Evolutionary conservation across 2,797 vertebrate species (phyloP).

Genomic region (Sibirionetta formosa): DNA sequence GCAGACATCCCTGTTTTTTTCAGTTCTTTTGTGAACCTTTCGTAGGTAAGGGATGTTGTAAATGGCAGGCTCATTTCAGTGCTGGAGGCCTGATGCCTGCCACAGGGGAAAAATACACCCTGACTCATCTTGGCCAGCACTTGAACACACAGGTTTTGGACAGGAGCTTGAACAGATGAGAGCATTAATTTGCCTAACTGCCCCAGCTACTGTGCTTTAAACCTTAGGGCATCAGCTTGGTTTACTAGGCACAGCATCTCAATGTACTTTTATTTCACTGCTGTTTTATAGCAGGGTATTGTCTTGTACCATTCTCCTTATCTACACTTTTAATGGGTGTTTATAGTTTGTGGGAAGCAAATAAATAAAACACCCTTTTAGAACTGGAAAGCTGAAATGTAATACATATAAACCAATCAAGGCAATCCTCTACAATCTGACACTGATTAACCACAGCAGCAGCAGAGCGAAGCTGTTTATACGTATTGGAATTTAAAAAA

Average conservation of each 20-base stretch:
- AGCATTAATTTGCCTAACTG: neutral
- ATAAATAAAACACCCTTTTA: constrained; percentile 58
- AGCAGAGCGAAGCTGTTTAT: neutral
- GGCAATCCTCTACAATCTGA: constrained; percentile 54
- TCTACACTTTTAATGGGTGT: constrained; percentile 49
- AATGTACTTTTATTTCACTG: constrained; percentile 27
- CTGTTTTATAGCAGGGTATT: constrained; percentile 24
- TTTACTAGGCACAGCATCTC: neutral
- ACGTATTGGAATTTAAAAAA: neutral
- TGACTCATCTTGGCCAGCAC: neutral
- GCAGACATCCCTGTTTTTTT: neutral
- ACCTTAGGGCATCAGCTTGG: neutral
- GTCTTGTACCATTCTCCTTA: constrained; percentile 43
- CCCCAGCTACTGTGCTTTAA: neutral
- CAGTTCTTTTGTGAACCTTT: constrained; percentile 19
- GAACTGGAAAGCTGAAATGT: constrained; percentile 56
- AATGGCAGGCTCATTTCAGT: neutral
- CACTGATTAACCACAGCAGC: constrained; percentile 57
- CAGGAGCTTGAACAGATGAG: neutral
- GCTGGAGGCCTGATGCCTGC: neutral
- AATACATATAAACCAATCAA: constrained; percentile 63
- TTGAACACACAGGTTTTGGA: neutral
- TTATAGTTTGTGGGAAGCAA: constrained; percentile 72
- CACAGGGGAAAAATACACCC: neutral
- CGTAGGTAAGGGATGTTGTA: neutral